Base-by-base conservation (phyloP, 1,140 invertebrate genomes). In the Eciton burchellii region DNA sequence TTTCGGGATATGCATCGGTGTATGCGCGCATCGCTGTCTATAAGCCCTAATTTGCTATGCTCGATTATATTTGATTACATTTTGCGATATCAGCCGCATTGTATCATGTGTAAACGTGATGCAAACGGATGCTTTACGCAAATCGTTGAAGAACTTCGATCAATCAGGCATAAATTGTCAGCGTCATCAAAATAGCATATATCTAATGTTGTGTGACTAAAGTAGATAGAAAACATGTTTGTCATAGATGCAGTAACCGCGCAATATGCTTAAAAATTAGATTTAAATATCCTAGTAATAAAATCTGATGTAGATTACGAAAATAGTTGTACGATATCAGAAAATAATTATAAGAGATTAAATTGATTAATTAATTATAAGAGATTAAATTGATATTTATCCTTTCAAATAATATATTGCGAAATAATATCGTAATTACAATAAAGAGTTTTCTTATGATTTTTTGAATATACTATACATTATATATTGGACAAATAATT, bases 1-100 rank as follows among this genome's bases (percentile, higher is more conserved):
- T 68, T 54, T 35, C 24, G 35, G 62, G 65, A 74, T 66, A 49
- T 1, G 12, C 56, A 59, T 43, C 19, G 54, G 52, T 65, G 29
- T 57, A n/a, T 19, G 24, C 59, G 43, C 19, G 59, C 12, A 11
- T 49, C 2, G 21, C 24, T 68, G 35, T 77, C 29, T 45, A 12
- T 56, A 66, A 11, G 16, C 21, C 12, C 11, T 14, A 68, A 29
- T 77, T n/a, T n/a, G n/a, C n/a, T n/a, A n/a, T 16, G n/a, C 4
- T 68, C 21, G 35, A 24, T 66, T 19, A 11, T 14, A 6, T n/a
- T 52, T 8, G 12, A 1, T 12, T 35, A 29, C 26, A 76, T 76
- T 76, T 76, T 43, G 26, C 26, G 60, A 73, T 35, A 24, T 3
- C n/a, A 14, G 12, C 5, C 6, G 41, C 9, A 43, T 68, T 56